Evolutionary conservation across 2,888 invertebrate species (phyloP), one percentile per base, ranked within the genome.

Genomic region (Mayetiola destructor): DNA sequence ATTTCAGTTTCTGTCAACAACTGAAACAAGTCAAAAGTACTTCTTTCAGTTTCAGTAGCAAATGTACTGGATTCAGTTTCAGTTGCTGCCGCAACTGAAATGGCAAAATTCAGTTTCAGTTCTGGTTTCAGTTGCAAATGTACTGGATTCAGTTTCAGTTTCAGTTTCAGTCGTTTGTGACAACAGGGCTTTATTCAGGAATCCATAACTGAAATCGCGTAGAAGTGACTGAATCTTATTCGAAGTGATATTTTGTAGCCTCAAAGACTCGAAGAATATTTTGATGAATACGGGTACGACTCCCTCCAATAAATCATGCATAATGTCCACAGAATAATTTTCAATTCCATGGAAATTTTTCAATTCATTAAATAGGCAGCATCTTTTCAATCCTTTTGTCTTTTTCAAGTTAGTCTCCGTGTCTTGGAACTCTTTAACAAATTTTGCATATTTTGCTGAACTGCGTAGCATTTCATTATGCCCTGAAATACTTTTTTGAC

Each of bases 301-400:
- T 20, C 61, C 61, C 40, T 61, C 61, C 20, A 60, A 58, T 10
- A 60, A 27, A 58, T 61, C 60, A 40, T 61, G 61, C 59, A 60
- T 59, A 14, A 59, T 59, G 57, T 61, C 61, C 10, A 58, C 59
- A n/a, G 59, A 32, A 39, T 57, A 21, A 57, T 57, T 57, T 20
- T 60, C 58, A 3, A 42, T 23, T 2, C 21, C 23, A 23, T 42
- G 42, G 14, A 42, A 42, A 42, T 12, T 14, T 21, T 4, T 21
- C 14, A 42, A 23, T 23, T 42, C 42, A 12, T 42, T 42, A 10
- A 42, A 42, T 14, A 23, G 21, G 42, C 42, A 42, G 12, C 23
- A 42, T 12, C 14, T 5, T 42, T 10, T 8, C 1, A 42, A 2
- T 21, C 42, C 42, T 23, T 42, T 42, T 3, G 42, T 23, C 23